Conservation (phyloP, 1,140 invertebrate species). For the Zaprionus ornatus region DNA sequence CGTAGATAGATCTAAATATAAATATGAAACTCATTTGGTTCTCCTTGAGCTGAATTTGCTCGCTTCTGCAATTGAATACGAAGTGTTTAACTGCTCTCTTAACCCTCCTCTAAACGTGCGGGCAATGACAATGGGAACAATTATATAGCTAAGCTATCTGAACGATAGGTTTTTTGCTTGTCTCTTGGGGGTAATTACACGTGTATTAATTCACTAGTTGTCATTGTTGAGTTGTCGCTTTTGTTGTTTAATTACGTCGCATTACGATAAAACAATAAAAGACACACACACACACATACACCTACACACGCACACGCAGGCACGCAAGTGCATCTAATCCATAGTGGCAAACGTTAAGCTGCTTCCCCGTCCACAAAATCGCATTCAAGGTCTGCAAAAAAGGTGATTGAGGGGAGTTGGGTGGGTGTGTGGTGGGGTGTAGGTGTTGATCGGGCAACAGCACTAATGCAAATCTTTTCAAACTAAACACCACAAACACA, state of each 20-base stretch:
- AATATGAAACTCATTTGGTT: conserved; percentile 17
- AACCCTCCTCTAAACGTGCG: conserved; percentile 31
- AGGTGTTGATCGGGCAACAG: conserved; percentile 24
- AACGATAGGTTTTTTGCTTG: conserved; percentile 15
- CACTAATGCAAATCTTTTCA: conserved; percentile 27
- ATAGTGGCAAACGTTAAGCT: conserved; percentile 14
- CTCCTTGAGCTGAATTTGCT: conserved; percentile 46
- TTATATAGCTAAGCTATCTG: conserved; percentile 53
- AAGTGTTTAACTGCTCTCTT: conserved; percentile 10
- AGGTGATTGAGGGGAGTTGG: neutral
- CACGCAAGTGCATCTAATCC: conserved; percentile 19
- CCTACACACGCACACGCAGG: conserved; percentile 3
- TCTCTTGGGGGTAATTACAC: conserved; percentile 34
- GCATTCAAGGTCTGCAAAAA: conserved; percentile 24
- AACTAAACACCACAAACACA: neutral
- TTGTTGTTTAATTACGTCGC: conserved; percentile 50
- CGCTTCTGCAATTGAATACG: conserved; percentile 36
- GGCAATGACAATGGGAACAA: conserved; percentile 60
- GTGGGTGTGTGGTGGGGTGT: neutral
- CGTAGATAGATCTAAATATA: conserved; percentile 18
- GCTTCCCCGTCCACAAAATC: neutral
- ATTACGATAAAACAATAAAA: conserved; percentile 44
- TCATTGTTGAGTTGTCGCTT: conserved; percentile 37
- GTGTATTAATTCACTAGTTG: conserved; percentile 44
- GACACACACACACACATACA: conserved; percentile 9